phyloP scores from a whole-genome alignment of 2,113 vertebrate species.

The Psettodes erumei region DNA sequence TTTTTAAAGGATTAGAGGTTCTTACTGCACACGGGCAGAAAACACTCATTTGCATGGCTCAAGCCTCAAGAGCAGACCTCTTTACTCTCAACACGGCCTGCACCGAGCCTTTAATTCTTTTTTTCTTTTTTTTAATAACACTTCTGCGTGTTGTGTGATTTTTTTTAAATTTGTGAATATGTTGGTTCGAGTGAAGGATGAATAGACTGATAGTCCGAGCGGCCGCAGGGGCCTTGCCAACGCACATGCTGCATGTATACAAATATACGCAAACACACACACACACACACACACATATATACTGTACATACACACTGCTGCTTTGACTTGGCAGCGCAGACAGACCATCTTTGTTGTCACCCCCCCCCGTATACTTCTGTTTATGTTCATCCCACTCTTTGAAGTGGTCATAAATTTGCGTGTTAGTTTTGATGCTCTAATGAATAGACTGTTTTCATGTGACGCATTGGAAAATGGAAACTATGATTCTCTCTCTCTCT shows the following conservation, averaged over 20 bases:
- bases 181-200: slow-evolving; percentile 11
- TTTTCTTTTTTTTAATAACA: too few species aligned
- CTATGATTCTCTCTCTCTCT: slow-evolving; percentile 51
- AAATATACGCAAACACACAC: slow-evolving; percentile 18
- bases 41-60: background rate
- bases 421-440: slow-evolving; percentile 74
- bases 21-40: background rate
- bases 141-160: background rate
- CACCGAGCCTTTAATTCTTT: too few species aligned
- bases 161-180: background rate
- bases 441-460: slow-evolving; percentile 72
- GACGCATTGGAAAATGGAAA: slow-evolving; percentile 76
- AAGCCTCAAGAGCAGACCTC: background rate
- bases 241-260: background rate
- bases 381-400: slow-evolving; percentile 67
- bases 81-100: background rate
- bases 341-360: slow-evolving; percentile 64
- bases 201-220: background rate
- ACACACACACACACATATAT: background rate
- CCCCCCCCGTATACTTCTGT: slow-evolving; percentile 61
- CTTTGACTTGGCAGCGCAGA: slow-evolving; percentile 52
- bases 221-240: slow-evolving; percentile 12
- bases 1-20: background rate
- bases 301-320: slow-evolving; percentile 30
- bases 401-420: slow-evolving; percentile 70